These are phyloP conservation scores for Ypsolopha sequella DNA, from an alignment of 2,888 invertebrate genomes.

Conservation along the genomic window DNA sequence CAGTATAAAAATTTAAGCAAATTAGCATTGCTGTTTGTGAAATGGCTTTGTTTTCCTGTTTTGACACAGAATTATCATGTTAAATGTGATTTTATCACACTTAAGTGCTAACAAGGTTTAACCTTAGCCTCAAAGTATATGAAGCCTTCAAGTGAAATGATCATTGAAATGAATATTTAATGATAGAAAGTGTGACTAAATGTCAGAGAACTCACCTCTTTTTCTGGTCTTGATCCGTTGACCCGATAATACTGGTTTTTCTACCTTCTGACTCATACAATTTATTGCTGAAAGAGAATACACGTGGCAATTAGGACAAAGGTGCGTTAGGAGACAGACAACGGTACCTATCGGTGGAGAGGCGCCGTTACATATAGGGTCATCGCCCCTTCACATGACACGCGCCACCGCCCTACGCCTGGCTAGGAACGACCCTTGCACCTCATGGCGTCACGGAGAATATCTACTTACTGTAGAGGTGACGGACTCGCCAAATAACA, in stretches of 20 bases:
- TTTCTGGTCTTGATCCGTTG: slow-evolving; percentile 99
- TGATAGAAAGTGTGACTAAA: background rate
- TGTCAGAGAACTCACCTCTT: slow-evolving; percentile 83
- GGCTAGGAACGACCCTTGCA: slow-evolving; percentile 1
- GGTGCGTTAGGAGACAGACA: slow-evolving; percentile 15
- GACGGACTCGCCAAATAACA: slow-evolving; percentile 22
- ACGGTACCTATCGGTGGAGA: slow-evolving; percentile 19
- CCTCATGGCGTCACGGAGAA: slow-evolving; percentile 31
- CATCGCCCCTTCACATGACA: slow-evolving; percentile 38
- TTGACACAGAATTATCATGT: too few relatives aligned
- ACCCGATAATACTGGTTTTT: slow-evolving; percentile 99
- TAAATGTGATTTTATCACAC: too few relatives aligned
- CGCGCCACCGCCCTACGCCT: slow-evolving; percentile 6
- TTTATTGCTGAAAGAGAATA: slow-evolving; percentile 79
- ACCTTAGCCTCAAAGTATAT: too few relatives aligned
- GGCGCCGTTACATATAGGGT: slow-evolving; percentile 34
- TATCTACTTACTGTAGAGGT: slow-evolving; percentile 31
- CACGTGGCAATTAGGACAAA: slow-evolving; percentile 59
- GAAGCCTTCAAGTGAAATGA: too few relatives aligned
- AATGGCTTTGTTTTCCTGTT: too few relatives aligned
- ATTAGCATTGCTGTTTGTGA: too few relatives aligned
- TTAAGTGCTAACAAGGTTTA: too few relatives aligned
- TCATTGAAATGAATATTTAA: too few relatives aligned
- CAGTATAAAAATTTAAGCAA: too few relatives aligned
- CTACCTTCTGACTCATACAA: slow-evolving; percentile 99